Base-by-base conservation (phyloP, 35 echinoderm and acorn worm genomes). In the Holothuria glaberrima region DNA sequence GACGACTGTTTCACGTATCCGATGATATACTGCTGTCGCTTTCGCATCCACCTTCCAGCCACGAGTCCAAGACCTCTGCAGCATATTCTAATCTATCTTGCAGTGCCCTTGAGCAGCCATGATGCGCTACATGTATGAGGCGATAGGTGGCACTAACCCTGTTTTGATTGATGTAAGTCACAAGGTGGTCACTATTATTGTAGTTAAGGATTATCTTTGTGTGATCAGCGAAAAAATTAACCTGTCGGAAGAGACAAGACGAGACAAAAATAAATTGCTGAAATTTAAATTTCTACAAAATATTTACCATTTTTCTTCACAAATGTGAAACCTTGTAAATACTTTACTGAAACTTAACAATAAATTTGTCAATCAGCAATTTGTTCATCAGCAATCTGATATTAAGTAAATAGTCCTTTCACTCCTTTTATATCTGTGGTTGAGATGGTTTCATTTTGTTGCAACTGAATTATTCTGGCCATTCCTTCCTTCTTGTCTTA, bases 151-250 rank as follows among this genome's bases (percentile, higher is more conserved):
- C 88, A 6, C 90, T 73, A 12, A 91, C 68, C n/a, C 95, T 74
- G 18, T 94, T 88, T 81, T 94, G 90, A 68, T 98, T 94, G 61
- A 98, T 94, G 87, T 92, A 98, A 10, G 95, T 98, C 13, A 98
- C 90, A 6, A 98, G 90, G 71, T 94, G 95, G 48, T 98, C 95
- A 71, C 90, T 98, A 50, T 94, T 92, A 81, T 98, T 98, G 66
- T 98, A 91, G 75, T 87, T 98, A 24, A 98, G 86, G 62, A 98
- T 90, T 28, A 98, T 71, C 68, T 98, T 98, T 30, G 95, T 98
- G 65, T 98, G 95, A 60, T 98, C 95, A 31, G 94, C 95, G 88
- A 94, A 98, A 82, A 98, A 98, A 70, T 98, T 98, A 18, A 98
- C 86, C 95, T 98, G 63, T 56, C 59, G 20, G 26, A 24, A 54